phyloP scores from a whole-genome alignment of 2,888 invertebrate species.

The Pachydiplax longipennis region DNA sequence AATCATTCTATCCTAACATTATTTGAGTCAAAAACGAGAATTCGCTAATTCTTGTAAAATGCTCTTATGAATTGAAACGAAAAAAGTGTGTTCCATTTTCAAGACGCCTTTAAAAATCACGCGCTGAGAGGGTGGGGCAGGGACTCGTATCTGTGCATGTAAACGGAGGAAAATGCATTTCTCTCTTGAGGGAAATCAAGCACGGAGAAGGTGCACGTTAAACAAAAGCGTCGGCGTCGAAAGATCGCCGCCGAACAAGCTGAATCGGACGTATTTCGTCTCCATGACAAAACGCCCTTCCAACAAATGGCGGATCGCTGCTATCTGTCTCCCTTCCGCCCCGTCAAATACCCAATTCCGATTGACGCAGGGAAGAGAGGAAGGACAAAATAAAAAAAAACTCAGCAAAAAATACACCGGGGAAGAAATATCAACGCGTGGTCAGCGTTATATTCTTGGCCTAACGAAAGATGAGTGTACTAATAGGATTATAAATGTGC shows the following conservation, averaged over 20 bases:
- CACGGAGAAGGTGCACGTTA: too few relatives aligned
- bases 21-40: too few relatives aligned
- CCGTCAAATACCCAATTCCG: not conserved
- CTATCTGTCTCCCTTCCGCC: not conserved
- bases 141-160: too few relatives aligned
- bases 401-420: not conserved
- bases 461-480: not conserved
- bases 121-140: too few relatives aligned
- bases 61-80: too few relatives aligned
- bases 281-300: not conserved
- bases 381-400: not conserved
- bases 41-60: too few relatives aligned
- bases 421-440: not conserved
- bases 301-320: not conserved
- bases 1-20: too few relatives aligned
- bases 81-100: too few relatives aligned
- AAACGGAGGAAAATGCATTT: too few relatives aligned
- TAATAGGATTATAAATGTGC: too few relatives aligned
- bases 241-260: not conserved
- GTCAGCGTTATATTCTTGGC: not conserved
- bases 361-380: not conserved
- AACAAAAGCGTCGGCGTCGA: not conserved
- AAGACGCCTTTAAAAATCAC: too few relatives aligned
- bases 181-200: too few relatives aligned
- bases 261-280: not conserved